phyloP scores from a whole-genome alignment of 2,797 vertebrate genomes.

The Notolabrus celidotus region DNA sequence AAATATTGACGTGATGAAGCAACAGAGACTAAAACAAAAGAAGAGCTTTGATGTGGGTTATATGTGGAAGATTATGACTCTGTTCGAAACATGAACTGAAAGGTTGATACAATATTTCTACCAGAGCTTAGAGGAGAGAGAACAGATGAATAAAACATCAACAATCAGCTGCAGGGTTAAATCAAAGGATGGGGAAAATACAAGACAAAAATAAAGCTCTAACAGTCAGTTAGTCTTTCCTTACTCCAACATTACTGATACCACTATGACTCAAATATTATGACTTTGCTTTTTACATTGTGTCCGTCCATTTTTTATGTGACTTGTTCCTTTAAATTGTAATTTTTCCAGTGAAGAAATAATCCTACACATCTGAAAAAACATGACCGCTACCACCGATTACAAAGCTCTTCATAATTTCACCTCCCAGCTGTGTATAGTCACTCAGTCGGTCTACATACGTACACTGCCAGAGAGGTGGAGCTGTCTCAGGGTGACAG shows the following conservation, averaged over 20 bases:
- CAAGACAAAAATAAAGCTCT: too few relatives aligned
- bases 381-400: too few relatives aligned
- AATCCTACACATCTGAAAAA: too few relatives aligned
- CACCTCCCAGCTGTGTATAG: not conserved
- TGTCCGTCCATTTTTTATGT: too few relatives aligned
- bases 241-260: too few relatives aligned
- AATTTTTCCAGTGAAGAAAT: too few relatives aligned
- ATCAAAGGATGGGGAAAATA: not conserved
- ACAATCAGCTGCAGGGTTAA: not conserved
- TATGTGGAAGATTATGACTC: not conserved
- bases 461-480: constrained; percentile 80
- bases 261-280: too few relatives aligned
- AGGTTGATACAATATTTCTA: not conserved
- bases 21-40: too few relatives aligned
- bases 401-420: not conserved
- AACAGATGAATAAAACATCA: not conserved
- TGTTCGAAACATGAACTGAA: constrained; percentile 4
- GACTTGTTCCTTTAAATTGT: too few relatives aligned
- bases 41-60: not conserved
- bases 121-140: not conserved
- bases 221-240: too few relatives aligned
- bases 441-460: constrained; percentile 62
- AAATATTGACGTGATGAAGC: constrained; percentile 3
- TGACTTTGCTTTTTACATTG: not conserved
- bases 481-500: constrained; percentile 86